Evolutionary conservation across 2,888 invertebrate species (phyloP), one percentile per base, ranked within the genome.

Genomic region (Helicoverpa assulta): DNA sequence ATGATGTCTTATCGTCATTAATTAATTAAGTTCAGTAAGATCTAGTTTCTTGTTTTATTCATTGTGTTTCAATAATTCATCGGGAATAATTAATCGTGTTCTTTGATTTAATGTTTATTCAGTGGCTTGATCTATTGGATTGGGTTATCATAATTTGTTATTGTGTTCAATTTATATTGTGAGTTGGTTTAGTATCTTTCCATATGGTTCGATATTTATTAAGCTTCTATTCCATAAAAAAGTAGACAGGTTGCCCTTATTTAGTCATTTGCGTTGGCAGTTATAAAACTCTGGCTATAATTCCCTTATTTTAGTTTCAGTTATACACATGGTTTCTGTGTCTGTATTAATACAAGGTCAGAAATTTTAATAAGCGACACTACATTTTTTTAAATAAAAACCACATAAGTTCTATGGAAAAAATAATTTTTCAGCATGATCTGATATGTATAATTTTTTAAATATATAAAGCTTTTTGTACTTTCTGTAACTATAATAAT

Each of bases 1-100:
- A 78, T 71, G 70, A 78, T 78, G 58, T 67, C 68, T 69, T 78
- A 78, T 71, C 74, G 57, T 67, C 69, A 63, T 26, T 26, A n/a
- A 80, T 80, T 76, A 69, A 73, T 62, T 60, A 21, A 58, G 40
- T 53, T 56, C 29, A 71, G 14, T 33, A 19, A 60, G 66, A 61
- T 76, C 76, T 80, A 80, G 75, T 80, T 70, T 57, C 43, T 54
- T 53, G 52, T 63, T 68, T 68, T 52, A 52, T 70, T 62, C 47
- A 76, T 52, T 66, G 51, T 40, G 18, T 52, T 67, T 59, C 53
- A 67, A 65, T 76, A 59, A 71, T 81, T 72, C 50, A 76, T 72
- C 40, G 50, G 16, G 18, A 52, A 19, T 63, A 43, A 59, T 65
- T 68, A 58, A 79, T 79, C 62, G 40, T 43, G 47, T 37, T 69